Percentiles rank a stretch among this genome's conserved stretches.
Evolutionary conservation across 2,888 invertebrate genomes (phyloP).

Genomic region (Amblyjoppa proteus): DNA sequence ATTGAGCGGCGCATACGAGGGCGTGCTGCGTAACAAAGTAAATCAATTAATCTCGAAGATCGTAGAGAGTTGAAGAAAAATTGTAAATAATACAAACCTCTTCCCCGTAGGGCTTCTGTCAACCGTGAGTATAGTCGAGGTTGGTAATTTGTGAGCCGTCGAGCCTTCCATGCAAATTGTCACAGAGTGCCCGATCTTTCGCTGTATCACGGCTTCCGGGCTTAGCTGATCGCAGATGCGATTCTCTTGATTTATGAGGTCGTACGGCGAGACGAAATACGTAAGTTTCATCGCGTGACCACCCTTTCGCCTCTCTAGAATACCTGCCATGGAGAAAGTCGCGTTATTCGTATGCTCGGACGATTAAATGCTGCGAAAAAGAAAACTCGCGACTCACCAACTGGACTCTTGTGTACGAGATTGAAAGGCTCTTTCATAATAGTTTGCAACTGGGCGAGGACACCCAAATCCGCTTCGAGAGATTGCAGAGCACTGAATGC

Average conservation of each 20-base stretch:
- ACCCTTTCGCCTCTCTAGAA: constrained; percentile 82
- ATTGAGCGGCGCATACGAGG: constrained; percentile 92
- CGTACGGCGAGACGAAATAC: constrained; percentile 97
- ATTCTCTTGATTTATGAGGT: constrained; percentile 92
- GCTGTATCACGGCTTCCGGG: constrained; percentile 89
- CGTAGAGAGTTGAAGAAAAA: background rate
- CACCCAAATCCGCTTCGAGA: constrained; percentile 95
- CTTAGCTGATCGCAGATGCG: constrained; percentile 91
- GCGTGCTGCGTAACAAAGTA: constrained; percentile 86
- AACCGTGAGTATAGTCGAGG: constrained; percentile 89
- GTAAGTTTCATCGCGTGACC: constrained; percentile 97
- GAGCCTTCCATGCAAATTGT: constrained; percentile 96
- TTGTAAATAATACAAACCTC: constrained; percentile 86
- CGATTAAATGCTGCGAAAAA: constrained; percentile 7
- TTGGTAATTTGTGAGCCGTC: constrained; percentile 93
- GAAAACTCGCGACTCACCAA: constrained; percentile 87
- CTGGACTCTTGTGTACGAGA: constrained; percentile 94
- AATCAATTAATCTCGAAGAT: constrained; percentile 31
- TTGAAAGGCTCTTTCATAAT: constrained; percentile 90
- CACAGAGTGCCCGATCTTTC: constrained; percentile 93
- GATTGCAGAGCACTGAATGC: constrained; percentile 97
- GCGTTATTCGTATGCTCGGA: too few species aligned
- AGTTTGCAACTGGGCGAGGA: constrained; percentile 91
- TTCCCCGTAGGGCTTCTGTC: constrained; percentile 91
- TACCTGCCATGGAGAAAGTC: constrained; percentile 84